Evolutionary conservation across 2,797 vertebrate genomes (phyloP), one percentile per base, ranked within the genome.

Genomic region (Acrossocheilus wenchowensis): DNA sequence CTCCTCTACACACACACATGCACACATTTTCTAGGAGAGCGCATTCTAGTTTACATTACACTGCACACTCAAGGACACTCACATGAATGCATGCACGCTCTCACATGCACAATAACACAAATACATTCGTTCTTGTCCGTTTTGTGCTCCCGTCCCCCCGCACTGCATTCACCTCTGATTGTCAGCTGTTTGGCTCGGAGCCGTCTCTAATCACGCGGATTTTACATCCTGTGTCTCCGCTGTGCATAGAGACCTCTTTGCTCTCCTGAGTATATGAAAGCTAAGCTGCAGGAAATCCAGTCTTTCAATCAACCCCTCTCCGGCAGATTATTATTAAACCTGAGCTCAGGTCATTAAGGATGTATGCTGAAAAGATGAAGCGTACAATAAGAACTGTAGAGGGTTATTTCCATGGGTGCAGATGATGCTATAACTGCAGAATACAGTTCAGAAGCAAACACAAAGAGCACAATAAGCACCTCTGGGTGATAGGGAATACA

Each of bases 121-220:
- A 85, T 75, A 75, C 68, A 17, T 54, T 71, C 17, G n/a, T 26
- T 82, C 54, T 81, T 54, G 39, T 60, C 23, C 5, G 52, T 54
- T 64, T 54, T 17, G 23, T 73, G 72, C 36, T 77, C 41, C 72
- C 23, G 5, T 60, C 26, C 78, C 64, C 52, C 77, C 6, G 10
- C 19, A 89, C 17, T 66, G 79, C 48, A 72, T 78, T 85, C 64
- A 81, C 64, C 75, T 82, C 82, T 90, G 88, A 87, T 88, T 86
- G 84, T 88, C 69, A 87, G 86, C 82, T 86, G 81, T 84, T 86
- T 88, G 85, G 83, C 87, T 90, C 36, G 4, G 39, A 85, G 88
- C 88, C 83, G 50, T 81, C 69, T 85, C 73, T 83, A 87, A 85
- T 88, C 90, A 89, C 48, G 41, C 62, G 23, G 72, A 82, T 86